Conservation (phyloP, 1,140 invertebrate species). For the Zophobas morio region DNA sequence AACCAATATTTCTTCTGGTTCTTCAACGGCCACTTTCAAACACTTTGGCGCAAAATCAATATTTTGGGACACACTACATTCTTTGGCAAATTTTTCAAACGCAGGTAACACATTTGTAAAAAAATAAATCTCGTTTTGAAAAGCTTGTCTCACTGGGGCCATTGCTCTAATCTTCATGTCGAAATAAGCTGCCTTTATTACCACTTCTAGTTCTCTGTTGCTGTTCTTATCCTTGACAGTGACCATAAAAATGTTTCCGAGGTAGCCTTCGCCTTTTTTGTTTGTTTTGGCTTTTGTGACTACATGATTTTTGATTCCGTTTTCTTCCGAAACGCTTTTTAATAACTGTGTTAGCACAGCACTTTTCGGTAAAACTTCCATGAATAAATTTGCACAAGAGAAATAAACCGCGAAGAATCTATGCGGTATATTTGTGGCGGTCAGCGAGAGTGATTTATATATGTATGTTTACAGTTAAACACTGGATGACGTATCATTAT, state of each 20-base stretch:
- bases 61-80: neutral
- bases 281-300: conserved; percentile 15
- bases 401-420: too few relatives aligned
- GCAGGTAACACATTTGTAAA: neutral
- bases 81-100: conserved; percentile 9
- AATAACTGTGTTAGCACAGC: neutral
- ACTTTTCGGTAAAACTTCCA: conserved; percentile 6
- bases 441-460: too few relatives aligned
- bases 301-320: neutral
- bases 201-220: neutral
- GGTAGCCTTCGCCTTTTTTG: conserved; percentile 39
- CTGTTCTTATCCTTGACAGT: conserved; percentile 3
- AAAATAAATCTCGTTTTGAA: conserved; percentile 24
- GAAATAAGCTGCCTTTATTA: conserved; percentile 19
- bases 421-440: too few relatives aligned
- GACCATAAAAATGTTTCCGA: conserved; percentile 42
- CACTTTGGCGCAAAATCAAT: conserved; percentile 8
- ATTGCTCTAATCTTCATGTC: conserved; percentile 15
- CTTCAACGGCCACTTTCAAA: neutral
- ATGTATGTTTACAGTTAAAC: too few relatives aligned
- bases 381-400: neutral
- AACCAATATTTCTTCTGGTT: conserved; percentile 1
- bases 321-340: neutral
- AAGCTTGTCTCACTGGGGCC: neutral
- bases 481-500: too few relatives aligned